Evolutionary conservation across 2,113 vertebrate species (phyloP), one percentile per base, ranked within the genome.

Genomic region (Leptobrachium leishanense): DNA sequence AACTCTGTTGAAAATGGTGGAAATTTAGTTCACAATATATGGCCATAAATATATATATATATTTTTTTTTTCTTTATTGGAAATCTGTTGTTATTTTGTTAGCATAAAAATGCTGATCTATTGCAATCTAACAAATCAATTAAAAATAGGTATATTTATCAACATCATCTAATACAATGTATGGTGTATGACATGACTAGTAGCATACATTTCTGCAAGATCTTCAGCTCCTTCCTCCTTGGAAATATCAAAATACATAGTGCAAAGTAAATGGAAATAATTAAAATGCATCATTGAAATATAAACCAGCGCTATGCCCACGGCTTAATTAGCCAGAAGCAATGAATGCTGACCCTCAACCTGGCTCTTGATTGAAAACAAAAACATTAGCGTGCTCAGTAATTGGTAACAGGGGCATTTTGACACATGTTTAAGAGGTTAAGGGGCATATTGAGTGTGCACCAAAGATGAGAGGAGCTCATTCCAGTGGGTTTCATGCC

Each of bases 281-380:
- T 31, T 64, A 31, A 64, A 64, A 7, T 64, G 3, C 62, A 64
- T 39, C 62, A 64, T 13, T 31, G 62, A 64, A 64, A 20, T 31
- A 39, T 64, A 64, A 64, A 31, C 62, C 62, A 64, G 31, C 20
- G 13, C 62, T 13, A 15, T 13, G 55, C 55, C 13, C 55, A 31
- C 6, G 31, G 20, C 31, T 20, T 64, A 64, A 64, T 64, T 64
- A 64, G n/a, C 62, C 62, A 20, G 62, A 39, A 64, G 62, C 62
- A 64, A 64, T 64, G 62, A 64, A 64, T 64, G 31, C 62, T 39
- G 62, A 64, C 62, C 62, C 62, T 39, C 62, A 64, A 20, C 55
- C 55, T 15, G 13, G 55, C 55, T 59, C 55, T 15, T 59, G 55
- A 59, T 59, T 59, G 55, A 59, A 59, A 59, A 59, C 13, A 59